Conservation (phyloP, 2,797 vertebrate species). For the Picus viridis region DNA sequence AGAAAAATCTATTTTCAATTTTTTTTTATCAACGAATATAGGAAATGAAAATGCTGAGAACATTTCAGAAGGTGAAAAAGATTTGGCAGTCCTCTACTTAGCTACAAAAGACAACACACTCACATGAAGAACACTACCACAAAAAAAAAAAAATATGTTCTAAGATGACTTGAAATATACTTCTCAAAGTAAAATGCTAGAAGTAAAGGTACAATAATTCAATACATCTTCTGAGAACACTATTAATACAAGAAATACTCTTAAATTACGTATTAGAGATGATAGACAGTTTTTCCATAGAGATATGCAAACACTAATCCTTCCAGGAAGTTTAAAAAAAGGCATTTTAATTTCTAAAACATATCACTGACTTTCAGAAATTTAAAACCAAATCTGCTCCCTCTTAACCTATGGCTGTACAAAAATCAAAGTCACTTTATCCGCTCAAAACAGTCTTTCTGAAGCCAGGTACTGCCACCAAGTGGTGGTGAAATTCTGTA, state of each 20-base stretch:
- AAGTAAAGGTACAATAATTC: constrained; percentile 42
- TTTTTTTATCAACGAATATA: not conserved
- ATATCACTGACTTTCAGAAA: not conserved
- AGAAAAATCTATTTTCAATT: not conserved
- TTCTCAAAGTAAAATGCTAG: not conserved
- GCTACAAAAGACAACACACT: not conserved
- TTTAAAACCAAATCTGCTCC: not conserved
- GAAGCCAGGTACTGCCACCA: constrained; percentile 82
- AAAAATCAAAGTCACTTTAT: constrained; percentile 1
- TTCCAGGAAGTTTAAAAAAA: not conserved
- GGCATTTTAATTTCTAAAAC: constrained; percentile 6
- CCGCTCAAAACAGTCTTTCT: constrained; percentile 33
- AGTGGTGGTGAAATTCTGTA: constrained; percentile 70
- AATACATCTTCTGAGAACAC: constrained; percentile 34
- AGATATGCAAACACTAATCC: constrained; percentile 24
- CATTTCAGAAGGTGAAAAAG: not conserved
- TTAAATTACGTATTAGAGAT: not conserved
- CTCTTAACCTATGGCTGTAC: not conserved
- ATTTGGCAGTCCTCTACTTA: not conserved
- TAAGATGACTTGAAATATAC: not conserved
- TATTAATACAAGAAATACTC: not conserved
- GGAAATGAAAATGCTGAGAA: not conserved
- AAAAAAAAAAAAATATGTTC: not conserved
- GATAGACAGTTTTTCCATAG: not conserved
- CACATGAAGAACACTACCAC: not conserved